Evolutionary conservation across 2,888 invertebrate species (phyloP), one percentile per base, ranked within the genome.

Genomic region (Drosophila subsilvestris): DNA sequence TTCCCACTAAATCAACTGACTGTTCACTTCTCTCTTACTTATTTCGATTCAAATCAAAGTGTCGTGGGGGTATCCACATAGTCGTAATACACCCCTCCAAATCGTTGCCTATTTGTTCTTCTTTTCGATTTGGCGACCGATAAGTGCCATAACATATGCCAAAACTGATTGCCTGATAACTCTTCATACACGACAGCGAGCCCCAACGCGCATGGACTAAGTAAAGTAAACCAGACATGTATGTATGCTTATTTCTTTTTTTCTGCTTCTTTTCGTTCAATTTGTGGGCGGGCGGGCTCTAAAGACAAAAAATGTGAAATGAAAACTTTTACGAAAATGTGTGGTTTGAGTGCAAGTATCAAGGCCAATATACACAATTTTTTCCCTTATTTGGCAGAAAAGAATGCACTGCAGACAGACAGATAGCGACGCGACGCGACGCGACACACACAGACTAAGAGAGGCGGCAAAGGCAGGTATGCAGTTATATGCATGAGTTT

Each of bases 101-200:
- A 29, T 29, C 27, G 42, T 48, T 65, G 53, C 32, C 32, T 12
- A 22, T 27, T 27, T 27, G 25, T 18, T 55, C 25, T 45, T 27
- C 12, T 43, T 51, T 53, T 56, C 85, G 79, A 86, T 86, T 86
- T 70, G 50, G 37, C 66, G 71, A 75, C 61, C 74, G 87, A 86
- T 83, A 83, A 74, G 76, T 84, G 81, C 80, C 72, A 75, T 80
- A 83, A 74, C 82, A 83, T 78, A 84, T 80, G 82, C 82, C 82
- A 71, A 78, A 82, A 80, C 81, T 74, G 85, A 83, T 83, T 86
- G 80, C 75, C 76, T 78, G 86, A 82, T 82, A 82, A 86, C 66
- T 66, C 66, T 37, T 48, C 54, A 49, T 51, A 65, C 32, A 32
- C 5, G 12, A 0, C 1, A 20, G 20, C 25, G 25, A 25, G 7